phyloP scores from a whole-genome alignment of 2,888 invertebrate species.

The Pristionchus arcanus region DNA sequence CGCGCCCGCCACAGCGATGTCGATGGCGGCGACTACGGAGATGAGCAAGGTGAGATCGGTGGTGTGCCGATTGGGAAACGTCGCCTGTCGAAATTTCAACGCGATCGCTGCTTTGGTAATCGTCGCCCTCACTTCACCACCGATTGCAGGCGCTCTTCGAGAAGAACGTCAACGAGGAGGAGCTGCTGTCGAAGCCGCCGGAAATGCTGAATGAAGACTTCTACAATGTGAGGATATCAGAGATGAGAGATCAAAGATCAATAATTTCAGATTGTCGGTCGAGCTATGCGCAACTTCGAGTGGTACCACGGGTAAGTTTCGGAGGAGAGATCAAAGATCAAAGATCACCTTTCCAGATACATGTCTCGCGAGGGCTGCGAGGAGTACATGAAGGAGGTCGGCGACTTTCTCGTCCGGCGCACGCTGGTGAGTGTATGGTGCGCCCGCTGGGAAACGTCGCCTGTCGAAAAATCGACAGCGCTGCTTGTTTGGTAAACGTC shows the following conservation, averaged over 20 bases:
- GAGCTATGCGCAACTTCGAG: conserved; percentile 32
- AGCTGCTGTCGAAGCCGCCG: conserved; percentile 19
- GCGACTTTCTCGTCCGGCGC: conserved; percentile 34
- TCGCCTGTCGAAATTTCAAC: not conserved
- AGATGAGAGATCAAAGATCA: conserved; percentile 36
- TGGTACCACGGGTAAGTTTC: conserved; percentile 37
- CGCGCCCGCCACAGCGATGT: not conserved
- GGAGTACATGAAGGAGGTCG: conserved; percentile 45
- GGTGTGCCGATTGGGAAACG: not conserved
- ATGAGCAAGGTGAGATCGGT: not conserved
- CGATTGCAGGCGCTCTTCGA: conserved; percentile 13
- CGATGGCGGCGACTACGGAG: conserved; percentile 19
- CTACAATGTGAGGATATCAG: conserved; percentile 41
- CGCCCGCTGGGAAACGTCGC: not conserved
- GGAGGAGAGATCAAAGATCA: not conserved
- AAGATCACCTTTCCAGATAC: not conserved
- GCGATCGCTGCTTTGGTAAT: not conserved
- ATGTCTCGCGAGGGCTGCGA: conserved; percentile 35
- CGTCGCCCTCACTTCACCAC: not conserved
- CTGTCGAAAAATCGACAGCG: not conserved
- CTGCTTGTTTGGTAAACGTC: not conserved
- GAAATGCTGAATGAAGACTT: conserved; percentile 23
- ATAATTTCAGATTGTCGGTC: conserved; percentile 6
- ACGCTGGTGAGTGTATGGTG: conserved; percentile 29
- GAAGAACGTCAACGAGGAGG: conserved; percentile 39